phyloP scores from a whole-genome alignment of 2,797 vertebrate species.

The Pristis pectinata region DNA sequence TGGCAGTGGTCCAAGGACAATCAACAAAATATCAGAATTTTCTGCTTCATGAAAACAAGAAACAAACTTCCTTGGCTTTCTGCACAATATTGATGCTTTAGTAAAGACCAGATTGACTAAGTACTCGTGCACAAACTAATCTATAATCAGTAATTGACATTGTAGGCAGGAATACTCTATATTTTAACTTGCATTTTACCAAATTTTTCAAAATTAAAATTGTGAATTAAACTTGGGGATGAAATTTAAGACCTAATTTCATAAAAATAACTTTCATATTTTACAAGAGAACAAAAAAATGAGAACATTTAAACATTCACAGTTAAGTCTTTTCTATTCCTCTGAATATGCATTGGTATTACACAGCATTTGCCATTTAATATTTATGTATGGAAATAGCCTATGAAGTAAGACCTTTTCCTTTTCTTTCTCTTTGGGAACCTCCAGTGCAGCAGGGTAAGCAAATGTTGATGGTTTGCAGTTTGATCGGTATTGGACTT shows the following conservation, averaged over 20 bases:
- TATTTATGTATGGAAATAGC: neutral
- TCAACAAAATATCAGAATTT: neutral
- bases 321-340: neutral
- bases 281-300: neutral
- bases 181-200: neutral
- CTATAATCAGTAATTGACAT: neutral
- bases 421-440: constrained; percentile 97
- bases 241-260: neutral
- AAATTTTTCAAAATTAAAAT: neutral
- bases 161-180: neutral
- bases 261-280: neutral
- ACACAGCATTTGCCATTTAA: neutral
- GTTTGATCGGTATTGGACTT: constrained; percentile 97
- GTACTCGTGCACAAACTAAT: neutral
- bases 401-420: constrained; percentile 73
- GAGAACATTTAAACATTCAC: neutral
- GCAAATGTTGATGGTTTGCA: constrained; percentile 98
- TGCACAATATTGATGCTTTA: neutral
- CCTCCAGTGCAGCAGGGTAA: constrained; percentile 92
- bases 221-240: neutral
- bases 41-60: neutral
- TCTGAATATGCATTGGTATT: neutral
- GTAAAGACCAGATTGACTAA: neutral
- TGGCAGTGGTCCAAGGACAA: neutral
- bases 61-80: neutral